Evolutionary conservation across 2,888 invertebrate species (phyloP), one percentile per base, ranked within the genome.

Genomic region (Parascotia fuliginaria): DNA sequence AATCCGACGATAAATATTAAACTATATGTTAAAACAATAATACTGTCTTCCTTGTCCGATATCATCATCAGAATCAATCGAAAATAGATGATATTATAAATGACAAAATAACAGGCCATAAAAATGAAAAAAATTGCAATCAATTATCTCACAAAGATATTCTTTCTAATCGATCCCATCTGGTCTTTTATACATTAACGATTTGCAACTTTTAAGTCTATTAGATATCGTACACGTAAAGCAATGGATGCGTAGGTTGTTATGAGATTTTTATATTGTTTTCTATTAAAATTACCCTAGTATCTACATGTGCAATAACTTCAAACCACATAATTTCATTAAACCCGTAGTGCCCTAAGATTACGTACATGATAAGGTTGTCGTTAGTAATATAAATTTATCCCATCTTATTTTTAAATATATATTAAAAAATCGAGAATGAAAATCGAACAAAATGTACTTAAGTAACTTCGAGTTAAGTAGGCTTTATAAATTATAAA

Each of bases 401-500:
- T 83, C 83, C 81, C 83, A 85, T 83, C 80, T 81, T 84, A 83
- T 73, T 79, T 81, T 83, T 75, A 81, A 80, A 75, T 78, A 65
- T 75, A 70, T 55, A 61, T 68, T 38, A 59, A 63, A 59, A 63
- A 81, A 83, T 85, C 84, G 83, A 85, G 81, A 81, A 76, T 76
- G 67, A 76, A 83, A 86, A 87, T 89, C 84, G 87, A 91, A 89
- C 88, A 90, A 89, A 88, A 89, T 89, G 92, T 92, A 92, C 92
- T 91, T 92, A 92, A 91, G 88, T 88, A 88, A 89, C 79, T 78
- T 89, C 80, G 85, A 81, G 85, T 79, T 90, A 89, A 87, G 89
- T 91, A 91, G 87, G 91, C 91, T 92, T 92, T 89, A 90, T 89
- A 91, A 90, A 90, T 90, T 87, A 86, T 88, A 87, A 78, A 79